Percentiles rank a stretch among this genome's conserved stretches.
These are phyloP conservation scores for Hepsetus odoe DNA, from an alignment of 2,113 vertebrate species.

Conservation along the genomic window DNA sequence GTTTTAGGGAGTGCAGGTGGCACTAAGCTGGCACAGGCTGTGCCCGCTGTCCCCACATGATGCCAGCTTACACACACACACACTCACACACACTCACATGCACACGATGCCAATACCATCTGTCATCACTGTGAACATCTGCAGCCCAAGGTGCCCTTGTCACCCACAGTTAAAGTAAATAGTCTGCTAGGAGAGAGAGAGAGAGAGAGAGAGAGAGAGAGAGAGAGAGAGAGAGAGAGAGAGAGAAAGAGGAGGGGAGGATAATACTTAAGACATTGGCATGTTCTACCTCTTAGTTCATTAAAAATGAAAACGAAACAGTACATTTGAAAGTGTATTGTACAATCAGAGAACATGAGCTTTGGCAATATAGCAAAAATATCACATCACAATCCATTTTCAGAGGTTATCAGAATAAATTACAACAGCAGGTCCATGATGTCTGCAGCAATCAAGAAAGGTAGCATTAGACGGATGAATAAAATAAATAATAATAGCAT, in stretches of 20 bases:
- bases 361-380: no score
- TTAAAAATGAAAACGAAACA: no score
- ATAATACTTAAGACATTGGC: not conserved
- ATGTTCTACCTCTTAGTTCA: no score
- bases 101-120: slow-evolving; percentile 54
- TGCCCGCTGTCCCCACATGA: slow-evolving; percentile 50
- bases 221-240: not conserved
- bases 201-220: slow-evolving; percentile 1
- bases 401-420: no score
- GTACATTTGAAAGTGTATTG: no score
- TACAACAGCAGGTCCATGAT: no score
- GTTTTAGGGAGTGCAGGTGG: slow-evolving; percentile 55
- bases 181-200: slow-evolving; percentile 14
- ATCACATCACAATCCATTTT: no score
- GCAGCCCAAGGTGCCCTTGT: slow-evolving; percentile 59
- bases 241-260: not conserved
- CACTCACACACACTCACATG: slow-evolving; percentile 53
- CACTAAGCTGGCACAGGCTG: slow-evolving; percentile 51
- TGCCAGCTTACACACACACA: slow-evolving; percentile 48
- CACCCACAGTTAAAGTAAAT: slow-evolving; percentile 56
- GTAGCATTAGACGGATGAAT: no score
- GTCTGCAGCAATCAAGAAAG: no score
- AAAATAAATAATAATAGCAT: no score
- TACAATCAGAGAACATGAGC: no score
- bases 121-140: slow-evolving; percentile 56